Base-by-base conservation (phyloP, 2,797 vertebrate species). In the Odontamblyopus rebecca region DNA sequence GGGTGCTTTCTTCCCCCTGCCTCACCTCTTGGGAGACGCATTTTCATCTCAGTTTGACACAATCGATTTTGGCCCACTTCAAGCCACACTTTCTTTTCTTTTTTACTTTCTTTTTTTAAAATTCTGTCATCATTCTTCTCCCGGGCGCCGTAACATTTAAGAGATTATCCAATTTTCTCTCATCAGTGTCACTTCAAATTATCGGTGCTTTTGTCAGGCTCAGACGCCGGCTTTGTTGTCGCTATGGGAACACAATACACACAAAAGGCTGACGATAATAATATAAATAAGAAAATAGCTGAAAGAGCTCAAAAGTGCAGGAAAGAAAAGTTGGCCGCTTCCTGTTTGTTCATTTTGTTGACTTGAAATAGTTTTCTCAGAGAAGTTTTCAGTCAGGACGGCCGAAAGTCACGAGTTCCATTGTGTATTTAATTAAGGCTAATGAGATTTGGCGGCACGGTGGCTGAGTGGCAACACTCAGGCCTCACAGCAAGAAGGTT, bases 21-120 rank as follows among this genome's bases (percentile, higher is more conserved):
- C 35, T 73, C 76, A 84, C 82, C 77, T 26, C 57, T 15, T 76
- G 80, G 88, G 84, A 69, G 71, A 81, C 73, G 68, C 71, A 78
- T 86, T 89, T 88, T 90, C 80, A 76, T 79, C 83, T 82, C 29
- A 1, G 76, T 80, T 87, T 87, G 88, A 85, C 71, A 80, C 73
- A 70, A 83, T 91, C 81, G 70, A 91, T 92, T 67, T 73, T 65
- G 61, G 50, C 65, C 77, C 74, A 32, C 72, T 87, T 88, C 79
- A 81, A 77, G 79, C 80, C 81, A 80, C 80, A 90, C 76, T 89
- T 83, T 84, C 51, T 83, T 76, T 79, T 26, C 7, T 23, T 19
- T 12, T 83, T 76, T 79, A 11, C 7, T 23, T 19, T 12, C 4
- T 12, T 8, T 26, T 35, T 12, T 30, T 26, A 54, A 26, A 11